Base-by-base conservation (phyloP, 2,888 invertebrate genomes). In the Heliconius hortense region DNA sequence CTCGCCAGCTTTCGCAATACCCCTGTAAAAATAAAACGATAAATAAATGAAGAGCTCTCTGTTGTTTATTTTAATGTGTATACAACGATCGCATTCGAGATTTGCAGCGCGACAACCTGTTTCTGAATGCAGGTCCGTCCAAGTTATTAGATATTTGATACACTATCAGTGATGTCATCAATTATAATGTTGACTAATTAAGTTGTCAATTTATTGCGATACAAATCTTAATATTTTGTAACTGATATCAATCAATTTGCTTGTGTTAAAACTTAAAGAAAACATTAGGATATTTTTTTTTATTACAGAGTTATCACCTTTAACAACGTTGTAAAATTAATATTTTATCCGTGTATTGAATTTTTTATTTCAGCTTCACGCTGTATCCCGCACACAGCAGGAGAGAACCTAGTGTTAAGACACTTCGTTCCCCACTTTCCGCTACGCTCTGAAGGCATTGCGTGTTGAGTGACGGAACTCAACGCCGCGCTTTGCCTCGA, bases 1-100 rank as follows among this genome's bases (percentile, higher is more conserved):
- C 89, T 98, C 98, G 77, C 98, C 98, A 62, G 98, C 97, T 95
- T 98, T 98, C 79, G 98, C 98, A 84, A 98, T 97, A 76, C 98
- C 98, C 98, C 98, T 98, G 95, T 73, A 93, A 95, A 84, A 84
- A 85, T 83, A 84, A 77, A 77, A 73, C 43, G 1, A 21, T n/a
- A 59, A 64, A 31, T 67, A 24, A 35, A 24, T 15, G 24, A 71
- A 39, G 21, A 18, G 4, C 39, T 59, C 15, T 60, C 35, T 43
- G 24, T 4, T 68, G 21, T 28, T 31, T 26, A 68, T 53, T 28
- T 68, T 28, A 59, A 60, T 60, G 5, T 59, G 39, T 59, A 35
- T 18, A 56, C 35, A 15, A 59, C 35, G 48, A n/a, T 39, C 35
- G 26, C 26, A 70, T 70, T 31, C 60, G 39, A 71, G 60, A 71